A percentile compares a stretch with the other conserved stretches of the same genome.
Evolutionary conservation across 2,797 vertebrate species (phyloP).

Genomic region (Caiman crocodilus): DNA sequence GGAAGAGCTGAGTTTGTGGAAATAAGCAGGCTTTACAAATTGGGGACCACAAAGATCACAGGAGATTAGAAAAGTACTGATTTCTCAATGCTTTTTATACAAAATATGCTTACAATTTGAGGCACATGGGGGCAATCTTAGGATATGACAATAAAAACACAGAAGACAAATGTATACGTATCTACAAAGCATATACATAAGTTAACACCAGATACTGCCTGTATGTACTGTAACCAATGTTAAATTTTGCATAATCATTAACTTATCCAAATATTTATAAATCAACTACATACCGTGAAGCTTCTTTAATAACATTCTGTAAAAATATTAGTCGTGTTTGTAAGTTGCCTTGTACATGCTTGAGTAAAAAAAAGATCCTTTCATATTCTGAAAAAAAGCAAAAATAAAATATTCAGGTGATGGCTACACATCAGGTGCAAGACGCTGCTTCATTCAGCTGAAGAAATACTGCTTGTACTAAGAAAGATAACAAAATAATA

Average conservation of each 20-base stretch:
- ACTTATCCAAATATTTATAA: not conserved
- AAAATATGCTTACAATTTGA: not conserved
- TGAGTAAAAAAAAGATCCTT: constrained; percentile 95
- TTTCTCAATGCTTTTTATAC: not conserved
- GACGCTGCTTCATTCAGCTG: not conserved
- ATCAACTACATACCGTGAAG: constrained; percentile 87
- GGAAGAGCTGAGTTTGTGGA: not conserved
- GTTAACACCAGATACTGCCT: not conserved
- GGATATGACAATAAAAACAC: not conserved
- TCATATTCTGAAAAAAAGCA: constrained; percentile 88
- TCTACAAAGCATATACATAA: not conserved
- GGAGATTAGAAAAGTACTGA: not conserved
- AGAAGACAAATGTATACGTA: fast-evolving
- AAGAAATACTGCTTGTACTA: not conserved
- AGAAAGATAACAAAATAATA: too few species aligned
- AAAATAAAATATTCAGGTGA: constrained; percentile 28
- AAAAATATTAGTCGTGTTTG: constrained; percentile 94
- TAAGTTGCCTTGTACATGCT: constrained; percentile 94
- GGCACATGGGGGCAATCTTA: not conserved
- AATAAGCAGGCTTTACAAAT: not conserved
- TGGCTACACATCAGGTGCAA: not conserved
- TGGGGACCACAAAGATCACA: not conserved
- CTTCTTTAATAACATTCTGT: constrained; percentile 97
- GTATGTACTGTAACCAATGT: not conserved
- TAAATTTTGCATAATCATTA: not conserved